Percentiles rank a stretch among this genome's conserved stretches.
Conservation (phyloP, 2,797 vertebrate genomes). For the Sebastes alutus region DNA sequence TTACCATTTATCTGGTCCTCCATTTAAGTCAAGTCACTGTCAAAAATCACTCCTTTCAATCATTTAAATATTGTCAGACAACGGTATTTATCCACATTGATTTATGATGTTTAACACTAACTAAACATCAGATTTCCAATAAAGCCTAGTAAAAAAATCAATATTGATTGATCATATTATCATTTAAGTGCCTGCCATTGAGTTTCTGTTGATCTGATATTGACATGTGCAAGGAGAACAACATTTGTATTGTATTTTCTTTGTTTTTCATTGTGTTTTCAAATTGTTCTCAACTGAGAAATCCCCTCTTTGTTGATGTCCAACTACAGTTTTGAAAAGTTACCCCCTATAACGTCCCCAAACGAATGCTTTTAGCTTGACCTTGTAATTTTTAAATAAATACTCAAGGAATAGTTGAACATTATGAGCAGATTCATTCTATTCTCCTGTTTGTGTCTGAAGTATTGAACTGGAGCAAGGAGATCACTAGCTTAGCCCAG, state of each 20-base stretch:
- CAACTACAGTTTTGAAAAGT: background rate
- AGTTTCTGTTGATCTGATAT: background rate
- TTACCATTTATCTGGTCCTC: too few relatives aligned
- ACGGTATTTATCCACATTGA: background rate
- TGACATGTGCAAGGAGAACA: background rate
- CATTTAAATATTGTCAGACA: background rate
- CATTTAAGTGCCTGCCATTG: background rate
- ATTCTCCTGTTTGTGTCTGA: too few relatives aligned
- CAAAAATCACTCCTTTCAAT: background rate
- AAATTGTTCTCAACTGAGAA: background rate
- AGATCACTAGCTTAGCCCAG: too few relatives aligned
- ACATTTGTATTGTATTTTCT: background rate
- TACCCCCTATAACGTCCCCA: too few relatives aligned
- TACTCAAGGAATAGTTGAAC: too few relatives aligned
- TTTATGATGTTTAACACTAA: background rate
- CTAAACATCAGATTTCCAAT: background rate
- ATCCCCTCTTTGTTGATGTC: background rate
- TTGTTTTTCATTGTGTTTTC: background rate
- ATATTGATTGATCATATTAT: background rate
- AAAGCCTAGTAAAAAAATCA: background rate
- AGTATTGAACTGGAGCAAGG: too few relatives aligned
- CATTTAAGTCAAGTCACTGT: too few relatives aligned
- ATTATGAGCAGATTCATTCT: too few relatives aligned
- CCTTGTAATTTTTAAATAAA: background rate
- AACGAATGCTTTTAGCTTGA: background rate